Percentiles rank a stretch among this genome's conserved stretches.
Evolutionary conservation across 2,888 invertebrate species (phyloP).

Genomic region (Leptopterna dolabrata): DNA sequence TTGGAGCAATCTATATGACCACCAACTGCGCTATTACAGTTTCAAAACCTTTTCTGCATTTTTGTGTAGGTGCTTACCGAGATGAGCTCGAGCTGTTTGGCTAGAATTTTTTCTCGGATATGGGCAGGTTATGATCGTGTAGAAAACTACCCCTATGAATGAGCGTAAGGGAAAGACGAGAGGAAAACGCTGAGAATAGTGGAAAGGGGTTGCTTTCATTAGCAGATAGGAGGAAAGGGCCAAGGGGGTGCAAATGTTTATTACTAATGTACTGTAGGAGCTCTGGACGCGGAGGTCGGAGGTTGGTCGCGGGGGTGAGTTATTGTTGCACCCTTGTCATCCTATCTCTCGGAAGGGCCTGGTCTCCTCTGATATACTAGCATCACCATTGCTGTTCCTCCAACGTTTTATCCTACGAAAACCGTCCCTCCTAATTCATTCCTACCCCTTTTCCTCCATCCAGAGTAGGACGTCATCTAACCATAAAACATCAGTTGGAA

Average conservation of each 20-base stretch:
- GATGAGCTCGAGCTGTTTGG: too few relatives aligned
- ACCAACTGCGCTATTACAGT: too few relatives aligned
- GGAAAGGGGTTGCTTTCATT: constrained; percentile 43
- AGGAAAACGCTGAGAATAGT: not conserved
- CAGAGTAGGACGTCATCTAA: constrained; percentile 56
- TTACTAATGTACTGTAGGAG: constrained; percentile 57
- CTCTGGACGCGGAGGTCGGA: constrained; percentile 27
- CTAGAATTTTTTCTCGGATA: not conserved
- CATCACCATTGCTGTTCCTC: constrained; percentile 44
- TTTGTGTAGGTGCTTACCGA: too few relatives aligned
- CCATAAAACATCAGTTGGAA: constrained; percentile 60
- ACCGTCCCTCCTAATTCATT: constrained; percentile 57
- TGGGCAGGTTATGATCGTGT: not conserved
- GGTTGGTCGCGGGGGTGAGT: constrained; percentile 49
- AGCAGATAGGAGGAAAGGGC: constrained; percentile 46
- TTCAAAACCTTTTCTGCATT: too few relatives aligned
- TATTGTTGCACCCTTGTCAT: constrained; percentile 57
- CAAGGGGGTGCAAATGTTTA: constrained; percentile 55
- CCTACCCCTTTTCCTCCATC: constrained; percentile 8
- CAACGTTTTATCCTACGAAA: constrained; percentile 53
- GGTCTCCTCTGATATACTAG: constrained; percentile 47
- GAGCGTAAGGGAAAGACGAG: not conserved
- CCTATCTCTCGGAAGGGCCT: constrained; percentile 49
- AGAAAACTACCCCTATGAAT: not conserved
- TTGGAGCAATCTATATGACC: too few relatives aligned